Conservation (phyloP, 2,113 vertebrate genomes). For the Boleophthalmus pectinirostris region DNA sequence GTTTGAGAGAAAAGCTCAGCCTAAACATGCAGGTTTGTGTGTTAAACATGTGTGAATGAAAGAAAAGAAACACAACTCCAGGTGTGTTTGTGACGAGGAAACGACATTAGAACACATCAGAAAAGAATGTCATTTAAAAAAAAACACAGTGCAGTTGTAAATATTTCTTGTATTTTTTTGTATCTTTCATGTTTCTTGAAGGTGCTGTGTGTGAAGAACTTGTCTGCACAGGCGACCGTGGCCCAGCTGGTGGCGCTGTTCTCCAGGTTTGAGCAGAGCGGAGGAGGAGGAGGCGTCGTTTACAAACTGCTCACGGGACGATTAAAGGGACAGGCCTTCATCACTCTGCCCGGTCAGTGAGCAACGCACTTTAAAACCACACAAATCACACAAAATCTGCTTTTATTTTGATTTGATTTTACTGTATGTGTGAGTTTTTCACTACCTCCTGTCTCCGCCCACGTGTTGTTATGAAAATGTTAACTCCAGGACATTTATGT, state of each 20-base stretch:
- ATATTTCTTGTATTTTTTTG: background rate
- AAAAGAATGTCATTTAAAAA: too few relatives aligned
- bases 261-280: slow-evolving; percentile 83
- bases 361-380: background rate
- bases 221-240: slow-evolving; percentile 80
- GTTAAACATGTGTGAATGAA: too few relatives aligned
- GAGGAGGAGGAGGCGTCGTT: slow-evolving; percentile 58
- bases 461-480: too few relatives aligned
- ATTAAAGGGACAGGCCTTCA: slow-evolving; percentile 92
- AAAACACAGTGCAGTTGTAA: background rate
- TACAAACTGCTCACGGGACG: slow-evolving; percentile 89
- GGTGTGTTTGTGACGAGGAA: too few relatives aligned
- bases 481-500: too few relatives aligned
- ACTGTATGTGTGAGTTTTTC: too few relatives aligned
- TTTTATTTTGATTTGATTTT: too few relatives aligned
- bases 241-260: slow-evolving; percentile 90
- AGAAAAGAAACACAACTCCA: too few relatives aligned
- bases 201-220: slow-evolving; percentile 93
- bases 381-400: background rate
- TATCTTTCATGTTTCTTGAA: slow-evolving; percentile 55
- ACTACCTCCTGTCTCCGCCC: too few relatives aligned
- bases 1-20: too few relatives aligned
- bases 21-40: too few relatives aligned
- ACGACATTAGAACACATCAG: too few relatives aligned
- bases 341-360: slow-evolving; percentile 85